Evolutionary conservation across 2,888 invertebrate genomes (phyloP).

Genomic region (Tenthredo livida): DNA sequence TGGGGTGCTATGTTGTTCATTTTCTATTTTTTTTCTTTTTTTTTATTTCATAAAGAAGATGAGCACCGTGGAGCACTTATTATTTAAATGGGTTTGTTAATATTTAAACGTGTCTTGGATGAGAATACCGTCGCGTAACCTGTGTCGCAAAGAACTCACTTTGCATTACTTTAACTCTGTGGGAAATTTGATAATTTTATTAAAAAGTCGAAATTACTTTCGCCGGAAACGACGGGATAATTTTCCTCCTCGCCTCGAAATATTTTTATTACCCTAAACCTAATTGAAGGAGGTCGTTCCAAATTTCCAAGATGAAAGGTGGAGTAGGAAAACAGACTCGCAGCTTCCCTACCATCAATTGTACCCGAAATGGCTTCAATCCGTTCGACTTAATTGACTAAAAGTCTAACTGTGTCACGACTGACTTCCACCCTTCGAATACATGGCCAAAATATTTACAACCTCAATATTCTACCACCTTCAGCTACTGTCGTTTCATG

Average conservation of each 20-base stretch:
- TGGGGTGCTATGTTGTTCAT: neutral
- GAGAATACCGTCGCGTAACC: slow-evolving; percentile 27
- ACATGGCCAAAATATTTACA: neutral
- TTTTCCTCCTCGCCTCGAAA: slow-evolving; percentile 53
- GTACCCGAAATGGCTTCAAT: slow-evolving; percentile 14
- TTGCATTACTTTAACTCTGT: slow-evolving; percentile 61
- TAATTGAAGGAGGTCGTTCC: slow-evolving; percentile 66
- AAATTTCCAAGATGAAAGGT: slow-evolving; percentile 38
- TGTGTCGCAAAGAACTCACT: slow-evolving; percentile 53
- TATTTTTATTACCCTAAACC: slow-evolving; percentile 68
- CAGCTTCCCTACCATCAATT: slow-evolving; percentile 17
- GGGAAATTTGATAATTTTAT: slow-evolving; percentile 71
- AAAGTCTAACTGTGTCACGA: neutral
- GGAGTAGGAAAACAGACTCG: slow-evolving; percentile 39
- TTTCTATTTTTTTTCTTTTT: slow-evolving; percentile 31
- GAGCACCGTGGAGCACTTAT: slow-evolving; percentile 26
- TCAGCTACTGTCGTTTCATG: neutral
- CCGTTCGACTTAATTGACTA: slow-evolving; percentile 24
- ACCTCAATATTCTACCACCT: neutral
- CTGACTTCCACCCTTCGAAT: neutral
- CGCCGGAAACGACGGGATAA: slow-evolving; percentile 60
- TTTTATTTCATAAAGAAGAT: slow-evolving; percentile 50
- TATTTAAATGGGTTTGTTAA: slow-evolving; percentile 49
- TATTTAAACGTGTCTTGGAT: slow-evolving; percentile 46
- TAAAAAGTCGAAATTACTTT: slow-evolving; percentile 69